Base-by-base conservation (phyloP, 2,888 invertebrate genomes). In the Peribatodes rhomboidaria region DNA sequence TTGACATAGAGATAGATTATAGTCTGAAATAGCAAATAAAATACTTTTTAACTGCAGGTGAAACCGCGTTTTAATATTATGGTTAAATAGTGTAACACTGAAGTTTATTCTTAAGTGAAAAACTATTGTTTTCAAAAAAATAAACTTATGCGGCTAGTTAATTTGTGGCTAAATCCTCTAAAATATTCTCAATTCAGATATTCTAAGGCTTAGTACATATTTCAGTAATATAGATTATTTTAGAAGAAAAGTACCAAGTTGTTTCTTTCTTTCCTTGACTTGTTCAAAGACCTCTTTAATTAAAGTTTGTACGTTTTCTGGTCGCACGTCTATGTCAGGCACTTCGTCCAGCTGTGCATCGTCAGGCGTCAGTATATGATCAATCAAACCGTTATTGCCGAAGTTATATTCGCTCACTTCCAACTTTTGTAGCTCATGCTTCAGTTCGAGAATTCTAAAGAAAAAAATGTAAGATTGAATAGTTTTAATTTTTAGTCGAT, bases 401-500 rank as follows among this genome's bases (percentile, higher is more conserved):
- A 84, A 88, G 20, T 85, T 82, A 11, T 77, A 67, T 37, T 81
- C 79, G 55, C 80, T 83, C 0, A 71, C 71, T 71, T 87, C 85
- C 39, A 89, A 65, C 52, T 86, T 87, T 27, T 77, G 69, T 11
- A 90, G 65, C 33, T 84, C 76, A 8, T 76, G 68, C 71, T 86
- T 90, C 2, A 91, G 68, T 76, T 90, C 90, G 13, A 84, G 33
- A 57, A 90, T 89, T 68, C 90, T 90, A 65, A 1, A n/a, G n/a
- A n/a, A n/a, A n/a, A n/a, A 55, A 37, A 18, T 20, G 2, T 11
- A 18, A n/a, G n/a, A n/a, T n/a, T n/a, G n/a, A n/a, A n/a, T n/a
- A n/a, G n/a, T n/a, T n/a, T n/a, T n/a, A n/a, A n/a, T n/a, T n/a
- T n/a, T n/a, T n/a, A n/a, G n/a, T n/a, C n/a, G n/a, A n/a, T n/a